phyloP scores from a whole-genome alignment of 2,113 vertebrate genomes.

The Benitochromis conjunctus region DNA sequence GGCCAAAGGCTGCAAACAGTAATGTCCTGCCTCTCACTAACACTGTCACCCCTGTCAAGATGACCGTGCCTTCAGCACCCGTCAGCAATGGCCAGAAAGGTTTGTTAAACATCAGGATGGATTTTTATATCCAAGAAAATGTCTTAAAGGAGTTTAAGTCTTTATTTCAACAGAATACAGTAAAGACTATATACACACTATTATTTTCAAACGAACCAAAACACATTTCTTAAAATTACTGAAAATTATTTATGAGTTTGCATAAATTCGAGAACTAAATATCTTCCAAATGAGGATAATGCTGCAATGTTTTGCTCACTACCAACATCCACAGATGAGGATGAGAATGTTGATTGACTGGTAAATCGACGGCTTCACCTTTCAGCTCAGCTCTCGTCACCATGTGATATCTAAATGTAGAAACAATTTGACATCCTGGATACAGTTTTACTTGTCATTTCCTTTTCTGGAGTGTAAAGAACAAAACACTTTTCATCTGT shows the following conservation, averaged over 20 bases:
- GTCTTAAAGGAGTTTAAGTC: background rate
- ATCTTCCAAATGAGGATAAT: background rate
- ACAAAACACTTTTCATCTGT: background rate
- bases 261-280: background rate
- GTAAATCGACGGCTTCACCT: background rate
- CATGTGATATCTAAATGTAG: background rate
- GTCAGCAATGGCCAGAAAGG: constrained; percentile 84
- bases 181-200: background rate
- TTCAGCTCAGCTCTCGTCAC: background rate
- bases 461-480: background rate
- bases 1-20: constrained; percentile 88
- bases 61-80: constrained; percentile 76
- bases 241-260: background rate
- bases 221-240: background rate
- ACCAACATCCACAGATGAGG: background rate
- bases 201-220: background rate
- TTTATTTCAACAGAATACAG: background rate
- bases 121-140: background rate
- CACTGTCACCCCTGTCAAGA: constrained; percentile 88
- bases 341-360: fast-evolving
- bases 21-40: constrained; percentile 82
- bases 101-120: constrained; percentile 20
- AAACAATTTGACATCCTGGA: background rate
- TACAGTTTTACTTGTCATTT: background rate
- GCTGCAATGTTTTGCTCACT: background rate